phyloP scores from a whole-genome alignment of 2,888 invertebrate genomes.

The Apamea monoglypha region DNA sequence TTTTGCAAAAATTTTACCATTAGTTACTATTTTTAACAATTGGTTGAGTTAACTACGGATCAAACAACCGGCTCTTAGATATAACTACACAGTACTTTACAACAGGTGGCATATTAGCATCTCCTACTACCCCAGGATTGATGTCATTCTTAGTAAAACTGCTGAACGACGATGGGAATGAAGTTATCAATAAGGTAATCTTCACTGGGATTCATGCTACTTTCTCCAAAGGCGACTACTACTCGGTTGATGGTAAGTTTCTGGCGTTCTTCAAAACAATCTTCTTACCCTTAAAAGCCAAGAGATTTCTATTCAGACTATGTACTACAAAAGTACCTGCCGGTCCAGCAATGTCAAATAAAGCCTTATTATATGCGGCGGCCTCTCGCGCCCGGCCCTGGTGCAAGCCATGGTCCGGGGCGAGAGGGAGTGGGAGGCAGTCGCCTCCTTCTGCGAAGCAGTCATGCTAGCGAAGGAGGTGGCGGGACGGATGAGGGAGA shows the following conservation, averaged over 20 bases:
- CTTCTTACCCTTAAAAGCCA: not conserved
- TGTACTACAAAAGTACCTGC: not conserved
- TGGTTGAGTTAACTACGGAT: too few species aligned
- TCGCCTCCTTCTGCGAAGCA: too few species aligned
- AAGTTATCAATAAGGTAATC: constrained; percentile 8
- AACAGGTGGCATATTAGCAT: constrained; percentile 34
- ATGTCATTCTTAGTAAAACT: not conserved
- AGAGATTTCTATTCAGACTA: not conserved
- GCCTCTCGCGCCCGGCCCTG: too few species aligned
- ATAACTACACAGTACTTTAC: not conserved
- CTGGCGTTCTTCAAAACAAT: not conserved
- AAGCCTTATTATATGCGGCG: not conserved
- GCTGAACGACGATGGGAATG: not conserved
- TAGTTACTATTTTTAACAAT: too few species aligned
- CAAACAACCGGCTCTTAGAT: too few species aligned
- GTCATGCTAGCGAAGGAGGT: too few species aligned
- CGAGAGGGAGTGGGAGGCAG: too few species aligned
- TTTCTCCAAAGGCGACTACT: constrained; percentile 46
- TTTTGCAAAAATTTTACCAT: too few species aligned
- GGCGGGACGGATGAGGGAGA: too few species aligned
- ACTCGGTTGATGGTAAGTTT: constrained; percentile 42
- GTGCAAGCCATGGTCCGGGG: too few species aligned
- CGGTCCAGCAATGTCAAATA: too few species aligned
- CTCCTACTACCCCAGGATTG: constrained; percentile 39
- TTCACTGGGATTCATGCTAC: constrained; percentile 55